Percentiles rank a stretch among this genome's conserved stretches.
phyloP scores from a whole-genome alignment of 37 sponge, comb jelly and placozoan genomes.

The Ianthella basta region DNA sequence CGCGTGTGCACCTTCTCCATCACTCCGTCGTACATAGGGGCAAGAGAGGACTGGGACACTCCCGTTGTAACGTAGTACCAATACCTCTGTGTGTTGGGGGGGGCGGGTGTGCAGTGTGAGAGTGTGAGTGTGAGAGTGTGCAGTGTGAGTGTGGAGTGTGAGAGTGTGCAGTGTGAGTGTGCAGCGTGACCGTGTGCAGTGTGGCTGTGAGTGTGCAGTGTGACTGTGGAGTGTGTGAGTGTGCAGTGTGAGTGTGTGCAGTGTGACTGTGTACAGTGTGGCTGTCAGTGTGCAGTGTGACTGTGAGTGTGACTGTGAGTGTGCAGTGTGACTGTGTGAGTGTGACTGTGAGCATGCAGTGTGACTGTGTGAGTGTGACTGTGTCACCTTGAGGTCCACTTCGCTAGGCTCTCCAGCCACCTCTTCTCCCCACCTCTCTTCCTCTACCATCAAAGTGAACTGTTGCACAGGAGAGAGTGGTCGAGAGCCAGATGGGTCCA shows the following conservation, averaged over 20 bases:
- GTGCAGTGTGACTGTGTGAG: too few relatives aligned
- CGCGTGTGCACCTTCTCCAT: constrained; percentile 45
- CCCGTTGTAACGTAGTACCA: constrained; percentile 78
- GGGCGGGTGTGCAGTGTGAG: not conserved
- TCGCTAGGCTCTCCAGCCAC: constrained; percentile 53
- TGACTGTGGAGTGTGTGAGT: too few relatives aligned
- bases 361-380: not conserved
- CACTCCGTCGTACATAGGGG: constrained; percentile 63
- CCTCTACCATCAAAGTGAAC: constrained; percentile 34
- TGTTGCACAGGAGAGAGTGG: constrained; percentile 81
- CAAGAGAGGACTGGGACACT: constrained; percentile 49
- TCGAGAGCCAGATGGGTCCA: constrained; percentile 60
- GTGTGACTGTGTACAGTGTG: too few relatives aligned
- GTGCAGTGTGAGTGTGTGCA: too few relatives aligned
- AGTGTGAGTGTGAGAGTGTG: not conserved
- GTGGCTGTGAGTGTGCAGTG: not conserved
- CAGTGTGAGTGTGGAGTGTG: too few relatives aligned
- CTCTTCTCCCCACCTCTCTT: constrained; percentile 46
- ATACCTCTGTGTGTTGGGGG: constrained; percentile 73
- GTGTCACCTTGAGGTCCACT: constrained; percentile 68
- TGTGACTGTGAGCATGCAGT: not conserved
- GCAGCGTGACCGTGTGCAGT: too few relatives aligned
- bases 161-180: too few relatives aligned
- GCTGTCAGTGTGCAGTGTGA: not conserved
- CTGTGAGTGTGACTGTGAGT: too few relatives aligned